Conservation (phyloP, 2,113 vertebrate genomes). For the Gila orcuttii region DNA sequence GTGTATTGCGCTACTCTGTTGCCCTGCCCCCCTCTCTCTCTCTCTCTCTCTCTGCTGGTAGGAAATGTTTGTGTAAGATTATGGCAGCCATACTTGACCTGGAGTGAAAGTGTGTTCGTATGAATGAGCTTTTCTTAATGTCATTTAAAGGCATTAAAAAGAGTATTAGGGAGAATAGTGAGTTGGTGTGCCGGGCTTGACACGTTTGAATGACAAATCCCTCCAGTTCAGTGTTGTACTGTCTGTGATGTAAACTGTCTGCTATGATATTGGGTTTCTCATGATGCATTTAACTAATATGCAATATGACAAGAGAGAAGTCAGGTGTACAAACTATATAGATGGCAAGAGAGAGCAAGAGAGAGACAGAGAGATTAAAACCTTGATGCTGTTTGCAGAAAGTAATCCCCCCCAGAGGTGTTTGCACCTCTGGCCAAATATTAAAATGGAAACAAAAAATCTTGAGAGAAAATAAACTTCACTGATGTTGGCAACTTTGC, state of each 20-base stretch:
- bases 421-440: constrained; percentile 47
- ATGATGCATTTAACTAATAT: constrained; percentile 72
- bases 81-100: constrained; percentile 37
- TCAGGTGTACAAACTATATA: constrained; percentile 6
- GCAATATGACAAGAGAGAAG: constrained; percentile 63
- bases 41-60: constrained; percentile 32
- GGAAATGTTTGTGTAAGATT: constrained; percentile 18
- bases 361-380: constrained; percentile 26
- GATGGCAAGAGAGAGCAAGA: not conserved
- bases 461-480: constrained; percentile 79
- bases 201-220: constrained; percentile 5
- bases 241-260: constrained; percentile 60
- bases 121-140: constrained; percentile 29
- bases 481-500: constrained; percentile 73
- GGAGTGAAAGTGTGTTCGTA: constrained; percentile 28
- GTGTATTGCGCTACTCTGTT: constrained; percentile 1
- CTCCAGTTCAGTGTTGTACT: constrained; percentile 45
- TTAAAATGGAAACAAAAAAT: constrained; percentile 59
- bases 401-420: constrained; percentile 34
- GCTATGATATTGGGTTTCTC: constrained; percentile 62
- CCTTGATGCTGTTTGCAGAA: constrained; percentile 42
- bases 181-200: not conserved
- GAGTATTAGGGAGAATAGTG: not conserved
- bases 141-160: constrained; percentile 10
- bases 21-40: constrained; percentile 14